Evolutionary conservation across 2,888 invertebrate genomes (phyloP).

Genomic region (Eudemis profundana): DNA sequence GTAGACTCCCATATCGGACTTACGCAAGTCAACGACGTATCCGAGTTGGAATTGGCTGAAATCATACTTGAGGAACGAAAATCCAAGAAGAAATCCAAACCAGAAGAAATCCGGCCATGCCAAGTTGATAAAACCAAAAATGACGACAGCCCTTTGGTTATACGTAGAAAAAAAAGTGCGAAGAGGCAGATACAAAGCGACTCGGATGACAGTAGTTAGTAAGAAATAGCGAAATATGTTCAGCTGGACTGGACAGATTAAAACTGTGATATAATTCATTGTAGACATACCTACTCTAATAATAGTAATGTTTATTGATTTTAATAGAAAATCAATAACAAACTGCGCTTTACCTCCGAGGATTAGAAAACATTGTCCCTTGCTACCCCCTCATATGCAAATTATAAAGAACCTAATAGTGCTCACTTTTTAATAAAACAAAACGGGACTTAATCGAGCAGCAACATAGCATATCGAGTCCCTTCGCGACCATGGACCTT

Average conservation of each 20-base stretch:
- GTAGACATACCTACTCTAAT: constrained; percentile 11
- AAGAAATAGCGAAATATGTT: constrained; percentile 27
- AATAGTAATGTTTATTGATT: constrained; percentile 13
- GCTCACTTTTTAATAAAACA: too few species aligned
- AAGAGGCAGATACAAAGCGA: constrained; percentile 74
- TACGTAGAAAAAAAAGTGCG: constrained; percentile 61
- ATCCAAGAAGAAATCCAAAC: constrained; percentile 41
- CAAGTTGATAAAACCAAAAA: constrained; percentile 43
- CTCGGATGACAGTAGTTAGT: constrained; percentile 72
- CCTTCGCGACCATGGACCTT: too few species aligned
- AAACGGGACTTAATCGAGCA: too few species aligned
- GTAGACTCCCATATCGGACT: constrained; percentile 85
- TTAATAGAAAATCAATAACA: background rate
- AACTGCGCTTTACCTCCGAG: too few species aligned
- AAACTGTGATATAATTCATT: constrained; percentile 62
- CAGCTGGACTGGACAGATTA: constrained; percentile 49
- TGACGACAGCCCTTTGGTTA: constrained; percentile 68
- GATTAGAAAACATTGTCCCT: too few species aligned
- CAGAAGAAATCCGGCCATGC: background rate
- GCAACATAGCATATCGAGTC: too few species aligned
- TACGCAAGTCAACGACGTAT: constrained; percentile 77
- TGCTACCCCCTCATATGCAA: too few species aligned
- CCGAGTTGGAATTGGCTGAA: constrained; percentile 87
- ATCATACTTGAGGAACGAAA: constrained; percentile 73
- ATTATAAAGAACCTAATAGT: too few species aligned